Evolutionary conservation across 2,113 vertebrate genomes (phyloP).

Genomic region (Larimichthys polyactis): DNA sequence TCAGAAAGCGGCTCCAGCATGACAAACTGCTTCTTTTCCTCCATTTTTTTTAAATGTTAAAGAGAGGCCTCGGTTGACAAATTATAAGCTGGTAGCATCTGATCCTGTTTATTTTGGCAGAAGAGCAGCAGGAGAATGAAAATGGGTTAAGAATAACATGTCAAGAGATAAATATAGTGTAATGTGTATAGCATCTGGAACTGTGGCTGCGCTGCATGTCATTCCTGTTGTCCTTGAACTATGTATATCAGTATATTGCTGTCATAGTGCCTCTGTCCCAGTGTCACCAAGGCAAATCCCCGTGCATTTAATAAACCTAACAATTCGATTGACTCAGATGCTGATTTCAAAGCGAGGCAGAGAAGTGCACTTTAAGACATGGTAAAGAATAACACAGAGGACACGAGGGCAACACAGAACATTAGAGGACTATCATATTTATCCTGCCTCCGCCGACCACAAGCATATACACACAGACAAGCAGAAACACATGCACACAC

Average conservation of each 20-base stretch:
- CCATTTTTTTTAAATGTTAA: not conserved
- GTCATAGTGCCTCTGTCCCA: not conserved
- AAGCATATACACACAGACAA: conserved; percentile 4
- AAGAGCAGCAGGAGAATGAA: not conserved
- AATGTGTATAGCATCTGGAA: not conserved
- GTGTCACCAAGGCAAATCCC: conserved; percentile 38
- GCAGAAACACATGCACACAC: conserved; percentile 26
- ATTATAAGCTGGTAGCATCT: not conserved
- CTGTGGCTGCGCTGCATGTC: not conserved
- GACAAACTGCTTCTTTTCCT: conserved; percentile 1
- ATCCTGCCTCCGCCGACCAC: conserved; percentile 43
- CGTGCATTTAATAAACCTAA: not conserved
- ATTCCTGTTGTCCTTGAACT: conserved; percentile 31
- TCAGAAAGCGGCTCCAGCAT: not conserved
- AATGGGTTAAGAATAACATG: conserved; percentile 6
- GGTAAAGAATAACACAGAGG: conserved; percentile 35
- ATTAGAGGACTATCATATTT: conserved; percentile 53
- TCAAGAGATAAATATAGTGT: conserved; percentile 4
- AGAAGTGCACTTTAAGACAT: not conserved
- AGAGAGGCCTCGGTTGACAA: not conserved
- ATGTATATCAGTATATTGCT: conserved; percentile 3
- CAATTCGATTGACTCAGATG: conserved; percentile 28
- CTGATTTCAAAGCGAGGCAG: conserved; percentile 34
- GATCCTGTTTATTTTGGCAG: not conserved
- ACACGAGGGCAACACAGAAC: not conserved